These are phyloP conservation scores for Athripsodes cinereus DNA, from an alignment of 2,888 invertebrate genomes.

Conservation along the genomic window DNA sequence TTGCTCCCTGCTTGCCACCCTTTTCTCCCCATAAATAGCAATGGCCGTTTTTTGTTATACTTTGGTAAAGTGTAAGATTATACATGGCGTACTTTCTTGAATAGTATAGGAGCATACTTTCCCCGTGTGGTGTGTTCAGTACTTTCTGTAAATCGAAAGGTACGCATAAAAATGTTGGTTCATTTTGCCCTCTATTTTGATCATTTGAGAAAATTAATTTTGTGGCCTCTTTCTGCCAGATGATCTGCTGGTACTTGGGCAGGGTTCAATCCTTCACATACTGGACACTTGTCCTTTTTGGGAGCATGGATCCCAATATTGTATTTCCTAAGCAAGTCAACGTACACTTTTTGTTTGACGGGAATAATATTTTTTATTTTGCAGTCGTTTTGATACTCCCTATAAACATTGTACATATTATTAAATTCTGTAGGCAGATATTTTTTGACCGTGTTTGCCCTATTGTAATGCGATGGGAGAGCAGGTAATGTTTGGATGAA, in stretches of 20 bases:
- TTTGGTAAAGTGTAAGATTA: neutral
- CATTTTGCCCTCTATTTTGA: conserved; percentile 6
- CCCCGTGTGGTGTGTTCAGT: conserved; percentile 5
- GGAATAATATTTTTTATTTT: neutral
- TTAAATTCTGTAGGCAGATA: neutral
- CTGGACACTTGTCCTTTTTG: conserved; percentile 2
- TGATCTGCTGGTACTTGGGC: neutral
- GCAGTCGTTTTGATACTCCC: too few relatives aligned
- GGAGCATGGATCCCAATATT: conserved; percentile 4
- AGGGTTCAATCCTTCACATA: neutral
- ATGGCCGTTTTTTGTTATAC: neutral
- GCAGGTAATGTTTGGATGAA: neutral
- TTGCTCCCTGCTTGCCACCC: neutral
- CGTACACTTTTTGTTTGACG: neutral
- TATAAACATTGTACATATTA: too few relatives aligned
- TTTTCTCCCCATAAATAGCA: neutral
- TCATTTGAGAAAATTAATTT: neutral
- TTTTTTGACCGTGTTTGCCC: conserved; percentile 1
- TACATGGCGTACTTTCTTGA: conserved; percentile 5
- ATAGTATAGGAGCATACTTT: conserved; percentile 4
- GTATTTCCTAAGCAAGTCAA: too few relatives aligned
- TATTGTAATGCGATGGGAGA: neutral
- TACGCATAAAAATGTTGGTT: conserved; percentile 2
- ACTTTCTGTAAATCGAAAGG: conserved; percentile 6
- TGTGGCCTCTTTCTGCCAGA: neutral